Base-by-base conservation (phyloP, 2,113 vertebrate genomes). In the Piaya cayana region DNA sequence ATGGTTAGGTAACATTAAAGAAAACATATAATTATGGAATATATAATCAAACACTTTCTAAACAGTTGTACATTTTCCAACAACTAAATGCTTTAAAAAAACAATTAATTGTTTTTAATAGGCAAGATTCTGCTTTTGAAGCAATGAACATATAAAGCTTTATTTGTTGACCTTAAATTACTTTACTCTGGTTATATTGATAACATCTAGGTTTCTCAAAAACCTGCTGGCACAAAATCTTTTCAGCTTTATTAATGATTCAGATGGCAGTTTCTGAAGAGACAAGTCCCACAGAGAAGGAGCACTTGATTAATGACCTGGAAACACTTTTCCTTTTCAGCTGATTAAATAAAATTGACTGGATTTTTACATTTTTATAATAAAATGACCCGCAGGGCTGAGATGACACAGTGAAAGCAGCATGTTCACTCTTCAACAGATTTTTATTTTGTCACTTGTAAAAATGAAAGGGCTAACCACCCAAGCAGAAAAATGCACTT, bases 281-380 rank as follows among this genome's bases (percentile, higher is more conserved):
- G 98, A 98, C 98, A 98, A 98, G 98, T 97, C 98, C 98, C 98
- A 98, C 98, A 97, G 98, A 98, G 98, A 98, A 98, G 97, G 97
- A 97, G 97, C 97, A 98, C 98, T 98, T 98, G 98, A 99, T 98
- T 99, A 99, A 99, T 99, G 99, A 99, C 98, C 98, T 98, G 98
- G 98, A 99, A 99, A 99, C 98, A 98, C 98, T 98, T 98, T 99
- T 98, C 98, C 98, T 99, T 99, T 99, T 99, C 99, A 98, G 98
- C 98, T 99, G 99, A 99, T 99, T 99, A 99, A 99, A 99, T 99
- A 99, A 99, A 99, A 99, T 98, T 98, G 98, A 99, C 98, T 98
- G 97, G 98, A 99, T 98, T 99, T 99, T 99, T 98, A 98, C 98
- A 98, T 99, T 99, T 98, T 99, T 98, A 98, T 99, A 98, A 99